A percentile compares a stretch with the other conserved stretches of the same genome.
phyloP scores from a whole-genome alignment of 2,797 vertebrate species.

The Scolopax bukidnonensis region DNA sequence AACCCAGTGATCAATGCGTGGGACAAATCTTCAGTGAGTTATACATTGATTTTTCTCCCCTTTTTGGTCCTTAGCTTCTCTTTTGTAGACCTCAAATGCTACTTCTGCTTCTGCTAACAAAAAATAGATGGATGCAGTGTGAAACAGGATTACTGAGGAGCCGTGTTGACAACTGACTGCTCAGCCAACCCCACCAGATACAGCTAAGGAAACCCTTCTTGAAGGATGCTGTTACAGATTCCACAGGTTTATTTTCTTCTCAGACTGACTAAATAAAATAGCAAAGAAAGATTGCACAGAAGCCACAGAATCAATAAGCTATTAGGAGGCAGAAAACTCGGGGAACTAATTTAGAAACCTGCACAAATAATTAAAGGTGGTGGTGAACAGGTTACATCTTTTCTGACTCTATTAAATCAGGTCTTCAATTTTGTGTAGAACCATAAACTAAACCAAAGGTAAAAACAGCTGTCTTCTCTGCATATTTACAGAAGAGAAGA shows the following conservation, averaged over 20 bases:
- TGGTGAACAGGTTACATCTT: not conserved
- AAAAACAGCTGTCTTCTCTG: not conserved
- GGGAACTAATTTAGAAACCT: not conserved
- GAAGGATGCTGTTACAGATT: not conserved
- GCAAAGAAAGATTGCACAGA: not conserved
- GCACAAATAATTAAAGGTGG: not conserved
- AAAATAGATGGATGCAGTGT: not conserved
- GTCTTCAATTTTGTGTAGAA: not conserved
- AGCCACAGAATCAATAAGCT: constrained; percentile 5
- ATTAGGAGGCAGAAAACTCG: not conserved
- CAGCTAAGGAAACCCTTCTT: not conserved
- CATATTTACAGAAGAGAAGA: not conserved
- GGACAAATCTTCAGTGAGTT: not conserved
- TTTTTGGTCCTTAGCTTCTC: not conserved
- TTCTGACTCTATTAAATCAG: not conserved
- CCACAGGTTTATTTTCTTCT: not conserved
- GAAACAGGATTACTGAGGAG: not conserved
- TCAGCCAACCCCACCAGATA: not conserved
- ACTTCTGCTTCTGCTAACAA: not conserved
- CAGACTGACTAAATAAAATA: not conserved
- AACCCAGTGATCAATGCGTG: not conserved
- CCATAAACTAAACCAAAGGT: not conserved
- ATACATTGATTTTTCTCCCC: not conserved
- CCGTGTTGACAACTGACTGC: not conserved
- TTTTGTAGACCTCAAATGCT: not conserved